Percentiles rank a stretch among this genome's conserved stretches.
Conservation (phyloP, 2,797 vertebrate species). For the Arrhamphus sclerolepis region DNA sequence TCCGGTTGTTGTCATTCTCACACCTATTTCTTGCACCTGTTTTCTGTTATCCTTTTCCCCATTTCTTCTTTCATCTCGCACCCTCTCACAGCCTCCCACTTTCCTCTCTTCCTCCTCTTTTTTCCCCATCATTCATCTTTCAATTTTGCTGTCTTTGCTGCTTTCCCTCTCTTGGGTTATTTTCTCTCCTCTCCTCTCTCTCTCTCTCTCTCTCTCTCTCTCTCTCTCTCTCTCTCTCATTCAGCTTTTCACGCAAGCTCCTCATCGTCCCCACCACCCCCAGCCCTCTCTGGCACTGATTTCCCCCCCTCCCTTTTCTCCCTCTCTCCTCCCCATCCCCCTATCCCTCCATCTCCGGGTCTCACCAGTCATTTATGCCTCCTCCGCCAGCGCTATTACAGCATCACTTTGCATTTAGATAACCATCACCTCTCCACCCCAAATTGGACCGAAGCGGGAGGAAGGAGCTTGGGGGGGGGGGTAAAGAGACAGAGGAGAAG, state of each 20-base stretch:
- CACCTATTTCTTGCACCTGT: background rate
- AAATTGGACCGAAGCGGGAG: constrained; percentile 71
- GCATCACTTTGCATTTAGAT: constrained; percentile 86
- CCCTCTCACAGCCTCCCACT: constrained; percentile 8
- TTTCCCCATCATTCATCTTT: constrained; percentile 19
- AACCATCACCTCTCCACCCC: constrained; percentile 73
- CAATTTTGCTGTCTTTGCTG: constrained; percentile 12
- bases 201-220: background rate
- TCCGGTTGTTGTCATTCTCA: background rate
- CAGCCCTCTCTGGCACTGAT: constrained; percentile 5
- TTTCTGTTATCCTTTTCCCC: constrained; percentile 1
- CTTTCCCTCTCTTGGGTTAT: constrained; percentile 15
- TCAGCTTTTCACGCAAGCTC: constrained; percentile 28
- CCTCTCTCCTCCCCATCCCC: constrained; percentile 9
- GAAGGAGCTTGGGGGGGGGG: constrained; percentile 9
- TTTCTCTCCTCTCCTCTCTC: constrained; percentile 5
- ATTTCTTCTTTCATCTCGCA: constrained; percentile 2
- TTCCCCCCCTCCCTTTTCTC: background rate
- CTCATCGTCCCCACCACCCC: constrained; percentile 10
- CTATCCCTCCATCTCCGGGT: constrained; percentile 43
- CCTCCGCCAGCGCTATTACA: constrained; percentile 75
- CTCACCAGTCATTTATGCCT: constrained; percentile 65
- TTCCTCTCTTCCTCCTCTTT: background rate
- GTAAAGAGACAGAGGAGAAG: constrained; percentile 18
- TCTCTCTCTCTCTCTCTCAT: constrained; percentile 1